Percentiles rank a stretch among this genome's conserved stretches.
These are phyloP conservation scores for Neostethus bicornis DNA, from an alignment of 2,797 vertebrate genomes.

Conservation along the genomic window DNA sequence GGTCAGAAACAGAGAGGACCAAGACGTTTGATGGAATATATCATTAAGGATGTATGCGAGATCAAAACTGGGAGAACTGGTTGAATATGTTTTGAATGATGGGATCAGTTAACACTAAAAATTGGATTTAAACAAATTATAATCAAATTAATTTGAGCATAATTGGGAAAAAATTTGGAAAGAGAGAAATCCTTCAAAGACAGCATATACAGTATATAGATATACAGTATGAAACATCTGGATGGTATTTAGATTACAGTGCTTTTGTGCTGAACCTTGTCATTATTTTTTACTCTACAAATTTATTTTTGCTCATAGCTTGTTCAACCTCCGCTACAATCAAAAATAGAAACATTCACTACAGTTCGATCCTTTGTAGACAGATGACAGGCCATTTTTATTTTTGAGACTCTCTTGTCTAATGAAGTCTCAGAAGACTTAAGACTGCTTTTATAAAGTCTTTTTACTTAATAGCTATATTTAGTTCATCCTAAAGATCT, in stretches of 20 bases:
- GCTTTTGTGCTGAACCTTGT: no score
- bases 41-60: slow-evolving; percentile 23
- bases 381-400: not conserved
- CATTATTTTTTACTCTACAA: no score
- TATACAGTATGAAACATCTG: no score
- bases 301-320: not conserved
- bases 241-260: no score
- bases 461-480: not conserved
- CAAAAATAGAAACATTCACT: not conserved
- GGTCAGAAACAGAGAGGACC: slow-evolving; percentile 1
- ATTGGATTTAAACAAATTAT: slow-evolving; percentile 6
- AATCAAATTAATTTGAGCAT: not conserved
- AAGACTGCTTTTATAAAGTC: not conserved
- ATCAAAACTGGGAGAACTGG: not conserved
- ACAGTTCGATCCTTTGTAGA: no score
- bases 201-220: no score
- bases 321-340: not conserved
- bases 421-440: no score
- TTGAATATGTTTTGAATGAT: slow-evolving; percentile 10
- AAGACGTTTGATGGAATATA: slow-evolving; percentile 16
- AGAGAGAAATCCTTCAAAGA: no score
- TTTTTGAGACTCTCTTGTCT: no score
- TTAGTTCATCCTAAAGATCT: not conserved
- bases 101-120: slow-evolving; percentile 6
- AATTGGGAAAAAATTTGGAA: not conserved